Evolutionary conservation across 2,888 invertebrate species (phyloP).

Genomic region (Hydraecia micacea): DNA sequence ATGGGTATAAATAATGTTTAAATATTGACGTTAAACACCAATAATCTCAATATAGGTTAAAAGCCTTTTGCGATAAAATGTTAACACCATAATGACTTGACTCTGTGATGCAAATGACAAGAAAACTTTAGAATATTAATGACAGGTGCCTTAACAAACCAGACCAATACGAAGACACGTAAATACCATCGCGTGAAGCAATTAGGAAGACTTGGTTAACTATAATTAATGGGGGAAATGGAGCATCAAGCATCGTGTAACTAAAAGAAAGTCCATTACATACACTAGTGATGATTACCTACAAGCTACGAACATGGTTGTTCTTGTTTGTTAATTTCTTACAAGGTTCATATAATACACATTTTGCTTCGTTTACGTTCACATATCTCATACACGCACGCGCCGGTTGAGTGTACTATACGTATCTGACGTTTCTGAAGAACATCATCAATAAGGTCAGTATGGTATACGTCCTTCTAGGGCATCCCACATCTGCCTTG

Average conservation of each 20-base stretch:
- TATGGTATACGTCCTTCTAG: neutral
- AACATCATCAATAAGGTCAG: neutral
- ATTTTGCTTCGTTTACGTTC: neutral
- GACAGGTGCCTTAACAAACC: constrained; percentile 21
- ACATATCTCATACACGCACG: neutral
- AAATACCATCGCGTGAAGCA: constrained; percentile 28
- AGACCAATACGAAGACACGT: constrained; percentile 13
- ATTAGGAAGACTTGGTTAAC: constrained; percentile 56
- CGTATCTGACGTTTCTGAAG: neutral
- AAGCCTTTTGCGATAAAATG: constrained; percentile 4
- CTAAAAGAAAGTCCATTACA: constrained; percentile 58
- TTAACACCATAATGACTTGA: neutral
- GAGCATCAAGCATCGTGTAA: constrained; percentile 55
- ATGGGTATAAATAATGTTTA: neutral
- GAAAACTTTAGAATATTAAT: constrained; percentile 6
- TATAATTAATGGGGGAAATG: constrained; percentile 52
- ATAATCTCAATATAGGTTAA: neutral
- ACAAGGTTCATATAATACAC: neutral
- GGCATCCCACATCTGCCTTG: neutral
- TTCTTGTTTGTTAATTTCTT: constrained; percentile 25
- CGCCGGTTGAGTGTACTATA: neutral
- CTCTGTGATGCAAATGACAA: neutral
- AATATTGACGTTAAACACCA: neutral
- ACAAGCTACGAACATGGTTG: constrained; percentile 18
- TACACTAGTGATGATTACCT: constrained; percentile 42